These are phyloP conservation scores for Scaptomyza polygonia DNA, from an alignment of 2,888 invertebrate genomes.

Conservation along the genomic window DNA sequence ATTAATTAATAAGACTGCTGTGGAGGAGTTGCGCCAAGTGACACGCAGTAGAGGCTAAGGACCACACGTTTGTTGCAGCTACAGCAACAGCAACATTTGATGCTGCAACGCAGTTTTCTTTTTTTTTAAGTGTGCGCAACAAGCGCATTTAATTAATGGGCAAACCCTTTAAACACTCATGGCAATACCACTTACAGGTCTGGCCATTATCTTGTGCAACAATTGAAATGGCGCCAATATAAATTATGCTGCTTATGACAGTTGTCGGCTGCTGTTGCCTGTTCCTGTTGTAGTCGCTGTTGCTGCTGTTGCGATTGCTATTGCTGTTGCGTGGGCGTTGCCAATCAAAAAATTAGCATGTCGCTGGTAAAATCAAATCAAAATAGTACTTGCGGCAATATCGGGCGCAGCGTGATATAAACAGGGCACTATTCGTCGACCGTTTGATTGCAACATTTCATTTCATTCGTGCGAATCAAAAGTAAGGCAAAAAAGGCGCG, in stretches of 20 bases:
- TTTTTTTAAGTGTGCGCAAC: slow-evolving; percentile 30
- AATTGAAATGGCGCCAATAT: slow-evolving; percentile 71
- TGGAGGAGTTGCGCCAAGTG: slow-evolving; percentile 51
- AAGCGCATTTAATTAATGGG: slow-evolving; percentile 71
- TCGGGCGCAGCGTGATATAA: slow-evolving; percentile 56
- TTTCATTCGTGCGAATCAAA: slow-evolving; percentile 72
- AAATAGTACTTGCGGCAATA: slow-evolving; percentile 47
- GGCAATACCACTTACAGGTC: slow-evolving; percentile 56
- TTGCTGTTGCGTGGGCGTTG: slow-evolving; percentile 63
- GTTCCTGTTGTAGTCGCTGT: slow-evolving; percentile 10
- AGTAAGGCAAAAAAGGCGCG: slow-evolving; percentile 64
- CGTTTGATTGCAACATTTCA: slow-evolving; percentile 55
- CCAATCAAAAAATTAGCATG: slow-evolving; percentile 70
- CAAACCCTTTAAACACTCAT: slow-evolving; percentile 61
- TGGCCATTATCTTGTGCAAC: slow-evolving; percentile 49
- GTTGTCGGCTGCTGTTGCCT: slow-evolving; percentile 27
- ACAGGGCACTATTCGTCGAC: slow-evolving; percentile 27
- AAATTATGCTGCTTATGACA: slow-evolving; percentile 64
- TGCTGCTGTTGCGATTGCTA: slow-evolving; percentile 13
- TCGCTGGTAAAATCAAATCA: slow-evolving; percentile 66
- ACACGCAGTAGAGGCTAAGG: slow-evolving; percentile 49
- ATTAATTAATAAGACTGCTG: slow-evolving; percentile 73
- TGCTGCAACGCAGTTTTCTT: slow-evolving; percentile 7
- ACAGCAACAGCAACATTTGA: slow-evolving; percentile 15
- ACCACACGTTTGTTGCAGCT: slow-evolving; percentile 51